Base-by-base conservation (phyloP, 2,113 vertebrate genomes). In the Otus sunia region DNA sequence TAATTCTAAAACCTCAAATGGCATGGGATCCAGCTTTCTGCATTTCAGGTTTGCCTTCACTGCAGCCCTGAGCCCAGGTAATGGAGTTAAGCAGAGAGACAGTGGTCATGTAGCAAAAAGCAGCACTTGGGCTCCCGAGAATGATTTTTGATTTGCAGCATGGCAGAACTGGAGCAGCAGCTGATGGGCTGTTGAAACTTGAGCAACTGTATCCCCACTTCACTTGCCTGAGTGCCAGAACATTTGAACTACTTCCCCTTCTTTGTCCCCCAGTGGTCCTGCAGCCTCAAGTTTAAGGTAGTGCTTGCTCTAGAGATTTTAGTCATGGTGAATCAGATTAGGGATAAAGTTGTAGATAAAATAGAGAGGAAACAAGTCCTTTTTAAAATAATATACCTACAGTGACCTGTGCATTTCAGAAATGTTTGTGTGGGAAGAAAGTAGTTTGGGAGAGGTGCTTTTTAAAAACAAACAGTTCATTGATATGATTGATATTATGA, bases 161-260 rank as follows among this genome's bases (percentile, higher is more conserved):
- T 13, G 62, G 18, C 12, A 53, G 39, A 34, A 29, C 69, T 82
- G 64, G n/a, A 72, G 74, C 53, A 62, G 69, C 58, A 91, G 69
- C 58, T 93, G 93, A 37, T 69, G 62, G 87, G 37, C 60, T 93
- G 64, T 25, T 96, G 87, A 86, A 96, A 90, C 69, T 30, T 58
- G 41, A 88, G 73, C 34, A 53, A 4, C 45, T 66, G 1, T 64
- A 53, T 82, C 53, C 49, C 50, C 0, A 0, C 25, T 82, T 90
- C 49, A 45, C 66, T 91, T 43, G 49, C 36, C 25, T 12, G 30
- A 60, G 58, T 56, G 77, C 25, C 41, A 79, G 62, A 69, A 22
- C 37, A 9, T 32, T 60, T 53, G n/a, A 93, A 88, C 58, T 58
- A 49, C 62, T 73, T 80, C 47, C 15, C n/a, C 6, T 64, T 63